phyloP scores from a whole-genome alignment of 2,113 vertebrate species.

The Poicephalus gulielmi region DNA sequence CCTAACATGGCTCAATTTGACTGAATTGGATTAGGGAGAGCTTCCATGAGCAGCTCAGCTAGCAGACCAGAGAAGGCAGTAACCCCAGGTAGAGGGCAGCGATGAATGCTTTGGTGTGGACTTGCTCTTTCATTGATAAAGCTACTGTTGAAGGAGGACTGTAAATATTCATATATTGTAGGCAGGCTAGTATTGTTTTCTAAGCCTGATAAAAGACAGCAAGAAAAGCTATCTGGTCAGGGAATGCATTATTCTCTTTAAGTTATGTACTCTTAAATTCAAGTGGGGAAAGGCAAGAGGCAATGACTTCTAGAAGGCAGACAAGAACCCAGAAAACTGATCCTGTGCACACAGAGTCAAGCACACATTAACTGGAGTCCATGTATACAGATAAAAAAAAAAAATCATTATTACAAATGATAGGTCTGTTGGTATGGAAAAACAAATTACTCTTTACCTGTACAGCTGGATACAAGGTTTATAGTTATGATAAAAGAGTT shows the following conservation, averaged over 20 bases:
- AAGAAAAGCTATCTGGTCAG: neutral
- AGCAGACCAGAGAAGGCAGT: neutral
- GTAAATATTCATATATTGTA: neutral
- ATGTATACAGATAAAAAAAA: neutral
- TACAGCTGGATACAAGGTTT: neutral
- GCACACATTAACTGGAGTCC: neutral
- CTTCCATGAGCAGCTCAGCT: constrained; percentile 30
- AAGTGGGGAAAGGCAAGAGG: neutral
- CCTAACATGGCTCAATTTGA: constrained; percentile 61
- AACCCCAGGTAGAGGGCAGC: neutral
- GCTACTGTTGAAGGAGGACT: neutral
- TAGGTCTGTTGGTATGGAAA: neutral
- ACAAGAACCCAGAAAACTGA: neutral
- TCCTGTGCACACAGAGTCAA: neutral
- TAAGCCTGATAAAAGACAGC: neutral
- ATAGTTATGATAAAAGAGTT: neutral
- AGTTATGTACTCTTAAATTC: neutral
- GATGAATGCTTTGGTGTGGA: neutral
- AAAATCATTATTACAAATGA: neutral
- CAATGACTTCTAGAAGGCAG: neutral
- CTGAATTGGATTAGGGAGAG: constrained; percentile 51
- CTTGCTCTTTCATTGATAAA: neutral
- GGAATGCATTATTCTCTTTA: neutral
- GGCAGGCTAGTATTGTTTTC: neutral
- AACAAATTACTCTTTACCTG: neutral